These are phyloP conservation scores for Pagrus major DNA, from an alignment of 2,113 vertebrate species.

Conservation along the genomic window DNA sequence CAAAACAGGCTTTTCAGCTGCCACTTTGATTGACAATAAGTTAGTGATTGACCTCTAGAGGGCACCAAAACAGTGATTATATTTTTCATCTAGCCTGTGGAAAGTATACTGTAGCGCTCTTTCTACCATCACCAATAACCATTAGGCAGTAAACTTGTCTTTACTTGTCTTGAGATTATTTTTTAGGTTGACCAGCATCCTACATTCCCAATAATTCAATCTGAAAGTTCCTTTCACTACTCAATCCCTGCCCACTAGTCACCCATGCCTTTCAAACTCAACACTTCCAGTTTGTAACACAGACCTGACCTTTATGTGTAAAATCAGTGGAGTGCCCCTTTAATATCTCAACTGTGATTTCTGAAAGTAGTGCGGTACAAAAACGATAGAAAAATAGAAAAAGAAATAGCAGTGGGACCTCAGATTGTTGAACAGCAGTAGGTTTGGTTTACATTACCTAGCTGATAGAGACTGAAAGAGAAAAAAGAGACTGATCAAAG, in stretches of 20 bases:
- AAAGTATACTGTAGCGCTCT: background rate
- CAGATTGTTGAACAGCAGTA: background rate
- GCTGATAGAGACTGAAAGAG: background rate
- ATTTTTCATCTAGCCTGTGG: background rate
- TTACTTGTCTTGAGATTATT: background rate
- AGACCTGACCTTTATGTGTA: too few relatives aligned
- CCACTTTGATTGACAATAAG: background rate
- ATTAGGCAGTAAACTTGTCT: background rate
- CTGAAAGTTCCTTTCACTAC: background rate
- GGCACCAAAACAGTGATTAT: background rate
- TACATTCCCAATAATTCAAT: background rate
- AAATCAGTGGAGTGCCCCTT: background rate
- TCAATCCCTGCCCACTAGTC: background rate
- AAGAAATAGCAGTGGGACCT: background rate
- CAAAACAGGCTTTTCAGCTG: background rate
- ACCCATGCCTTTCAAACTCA: background rate
- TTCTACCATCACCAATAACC: background rate
- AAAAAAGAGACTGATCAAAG: background rate
- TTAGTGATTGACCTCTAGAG: background rate
- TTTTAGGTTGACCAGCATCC: background rate
- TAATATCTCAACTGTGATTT: background rate
- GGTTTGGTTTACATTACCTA: background rate
- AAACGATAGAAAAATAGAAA: background rate
- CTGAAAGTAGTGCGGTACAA: background rate
- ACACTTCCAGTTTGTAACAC: background rate